These are phyloP conservation scores for Phymorhynchus buccinoides DNA, from an alignment of 1,140 invertebrate species.

Conservation along the genomic window DNA sequence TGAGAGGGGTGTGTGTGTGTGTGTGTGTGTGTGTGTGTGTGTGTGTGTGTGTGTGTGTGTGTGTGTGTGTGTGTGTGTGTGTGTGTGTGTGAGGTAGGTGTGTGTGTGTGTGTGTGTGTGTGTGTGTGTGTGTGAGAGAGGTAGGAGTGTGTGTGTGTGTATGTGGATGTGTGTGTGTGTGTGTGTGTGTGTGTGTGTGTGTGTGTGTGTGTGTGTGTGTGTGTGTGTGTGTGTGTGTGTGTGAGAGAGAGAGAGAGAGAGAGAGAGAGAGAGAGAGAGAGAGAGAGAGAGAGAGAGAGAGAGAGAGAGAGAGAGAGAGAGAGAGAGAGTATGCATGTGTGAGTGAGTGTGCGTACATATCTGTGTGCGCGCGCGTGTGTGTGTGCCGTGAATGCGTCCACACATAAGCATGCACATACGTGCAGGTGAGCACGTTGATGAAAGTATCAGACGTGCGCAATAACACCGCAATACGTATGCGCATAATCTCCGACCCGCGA, in stretches of 20 bases:
- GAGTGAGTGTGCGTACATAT: background rate
- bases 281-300: background rate
- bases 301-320: background rate
- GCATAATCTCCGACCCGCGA: no score
- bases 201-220: constrained; percentile 2
- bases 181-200: background rate
- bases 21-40: no score
- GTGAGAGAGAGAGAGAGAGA: no score
- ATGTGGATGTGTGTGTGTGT: background rate
- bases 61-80: background rate
- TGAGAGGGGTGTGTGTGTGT: no score
- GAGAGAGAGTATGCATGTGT: background rate
- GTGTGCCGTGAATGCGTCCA: background rate
- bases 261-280: background rate
- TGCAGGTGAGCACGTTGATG: background rate
- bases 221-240: no score
- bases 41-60: background rate
- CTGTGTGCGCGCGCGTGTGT: constrained; percentile 6
- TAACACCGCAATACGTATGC: no score
- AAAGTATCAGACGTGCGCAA: no score
- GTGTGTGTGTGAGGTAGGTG: background rate
- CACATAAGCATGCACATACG: background rate
- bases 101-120: background rate
- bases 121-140: background rate
- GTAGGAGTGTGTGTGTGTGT: background rate